Conservation (phyloP, 1,140 invertebrate genomes). For the Drosophila azteca region DNA sequence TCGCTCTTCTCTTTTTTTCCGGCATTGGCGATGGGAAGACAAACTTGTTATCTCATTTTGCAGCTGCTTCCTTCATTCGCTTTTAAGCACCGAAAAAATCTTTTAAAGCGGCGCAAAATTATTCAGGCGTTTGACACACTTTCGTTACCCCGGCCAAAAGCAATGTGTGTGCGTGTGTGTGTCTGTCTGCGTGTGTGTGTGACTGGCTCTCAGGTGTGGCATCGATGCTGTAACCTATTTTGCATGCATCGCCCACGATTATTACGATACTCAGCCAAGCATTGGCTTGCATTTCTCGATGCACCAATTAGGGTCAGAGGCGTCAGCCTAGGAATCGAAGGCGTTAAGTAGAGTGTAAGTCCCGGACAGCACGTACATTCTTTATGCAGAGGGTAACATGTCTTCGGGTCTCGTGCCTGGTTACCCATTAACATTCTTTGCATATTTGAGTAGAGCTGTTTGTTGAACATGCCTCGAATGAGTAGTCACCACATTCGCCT, state of each 20-base stretch:
- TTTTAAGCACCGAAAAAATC: slow-evolving; percentile 50
- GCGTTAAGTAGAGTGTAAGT: slow-evolving; percentile 9
- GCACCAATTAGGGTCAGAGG: slow-evolving; percentile 71
- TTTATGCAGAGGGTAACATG: neutral
- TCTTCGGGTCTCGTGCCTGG: slow-evolving; percentile 23
- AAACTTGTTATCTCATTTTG: slow-evolving; percentile 74
- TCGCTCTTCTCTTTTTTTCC: no score
- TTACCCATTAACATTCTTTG: slow-evolving; percentile 45
- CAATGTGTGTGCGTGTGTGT: slow-evolving; percentile 5
- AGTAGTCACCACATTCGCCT: no score
- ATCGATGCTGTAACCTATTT: slow-evolving; percentile 80
- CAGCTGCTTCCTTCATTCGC: slow-evolving; percentile 35
- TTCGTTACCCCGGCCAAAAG: slow-evolving; percentile 50
- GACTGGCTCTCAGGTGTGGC: slow-evolving; percentile 24
- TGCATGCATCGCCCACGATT: slow-evolving; percentile 63
- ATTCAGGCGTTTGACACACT: slow-evolving; percentile 81
- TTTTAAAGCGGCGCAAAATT: slow-evolving; percentile 63
- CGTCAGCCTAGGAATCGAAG: neutral
- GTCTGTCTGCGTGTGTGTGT: slow-evolving; percentile 6
- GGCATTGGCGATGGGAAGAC: slow-evolving; percentile 12
- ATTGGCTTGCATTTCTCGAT: slow-evolving; percentile 54
- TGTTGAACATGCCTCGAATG: slow-evolving; percentile 12
- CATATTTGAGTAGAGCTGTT: slow-evolving; percentile 45
- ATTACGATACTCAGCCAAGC: slow-evolving; percentile 35
- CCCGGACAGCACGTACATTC: neutral